phyloP scores from a whole-genome alignment of 2,888 invertebrate genomes.

The Hirtodrosophila trivittata region DNA sequence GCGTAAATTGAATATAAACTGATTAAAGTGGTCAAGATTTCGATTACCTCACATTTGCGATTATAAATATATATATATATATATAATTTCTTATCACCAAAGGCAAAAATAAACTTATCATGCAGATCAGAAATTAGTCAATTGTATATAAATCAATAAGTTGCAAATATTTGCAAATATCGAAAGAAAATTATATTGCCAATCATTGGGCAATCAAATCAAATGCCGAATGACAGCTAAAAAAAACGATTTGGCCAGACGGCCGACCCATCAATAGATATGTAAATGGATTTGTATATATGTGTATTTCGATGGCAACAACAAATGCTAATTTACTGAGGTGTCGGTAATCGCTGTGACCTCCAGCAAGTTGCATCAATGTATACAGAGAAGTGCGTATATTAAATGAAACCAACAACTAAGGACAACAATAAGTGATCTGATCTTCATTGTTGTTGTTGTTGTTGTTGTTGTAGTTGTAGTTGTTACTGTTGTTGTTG shows the following conservation, averaged over 20 bases:
- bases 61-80: background rate
- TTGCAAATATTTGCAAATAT: slow-evolving; percentile 34
- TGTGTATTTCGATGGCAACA: slow-evolving; percentile 11
- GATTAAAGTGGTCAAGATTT: background rate
- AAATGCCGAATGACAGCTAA: slow-evolving; percentile 12
- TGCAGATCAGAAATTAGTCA: slow-evolving; percentile 13
- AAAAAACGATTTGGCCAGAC: background rate
- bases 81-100: no score
- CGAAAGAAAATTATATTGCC: slow-evolving; percentile 35
- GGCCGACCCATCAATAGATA: background rate
- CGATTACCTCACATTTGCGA: background rate
- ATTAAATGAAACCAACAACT: slow-evolving; percentile 26
- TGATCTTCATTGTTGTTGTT: background rate
- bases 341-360: slow-evolving; percentile 47
- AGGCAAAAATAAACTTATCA: slow-evolving; percentile 1
- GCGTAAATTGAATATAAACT: background rate
- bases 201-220: slow-evolving; percentile 14
- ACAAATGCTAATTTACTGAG: slow-evolving; percentile 55
- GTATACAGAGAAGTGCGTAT: slow-evolving; percentile 33
- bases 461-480: slow-evolving; percentile 4
- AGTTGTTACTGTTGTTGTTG: slow-evolving; percentile 3
- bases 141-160: slow-evolving; percentile 23
- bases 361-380: slow-evolving; percentile 52
- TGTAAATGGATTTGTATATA: slow-evolving; percentile 1
- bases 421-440: slow-evolving; percentile 27